Conservation (phyloP, 92 coral and sea anemone genomes). For the Zoanthus solanderi region DNA sequence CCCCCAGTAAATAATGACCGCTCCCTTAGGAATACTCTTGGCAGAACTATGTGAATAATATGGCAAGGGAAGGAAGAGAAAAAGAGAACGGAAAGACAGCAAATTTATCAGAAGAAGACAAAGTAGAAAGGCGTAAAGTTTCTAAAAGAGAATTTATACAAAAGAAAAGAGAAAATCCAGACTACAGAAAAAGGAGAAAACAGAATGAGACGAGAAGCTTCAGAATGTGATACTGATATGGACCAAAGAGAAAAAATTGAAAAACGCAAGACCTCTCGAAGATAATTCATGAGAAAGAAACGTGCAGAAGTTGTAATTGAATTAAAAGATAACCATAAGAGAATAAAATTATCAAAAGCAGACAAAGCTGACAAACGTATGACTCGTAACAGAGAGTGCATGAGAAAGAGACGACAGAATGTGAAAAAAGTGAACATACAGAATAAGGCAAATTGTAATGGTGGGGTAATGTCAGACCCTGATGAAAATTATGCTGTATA, state of each 20-base stretch:
- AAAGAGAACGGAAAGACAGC: neutral
- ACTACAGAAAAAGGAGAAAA: slow-evolving; percentile 29
- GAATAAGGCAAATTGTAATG: slow-evolving; percentile 19
- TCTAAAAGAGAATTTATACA: slow-evolving; percentile 33
- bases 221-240: too few relatives aligned
- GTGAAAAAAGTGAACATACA: slow-evolving; percentile 29
- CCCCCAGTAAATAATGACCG: too few relatives aligned
- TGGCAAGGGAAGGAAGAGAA: slow-evolving; percentile 59
- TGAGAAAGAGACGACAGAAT: neutral
- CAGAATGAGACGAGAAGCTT: neutral
- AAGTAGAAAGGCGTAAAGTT: neutral
- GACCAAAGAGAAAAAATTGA: neutral
- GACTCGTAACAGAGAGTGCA: slow-evolving; percentile 15
- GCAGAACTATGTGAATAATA: slow-evolving; percentile 56
- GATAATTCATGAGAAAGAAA: slow-evolving; percentile 31
- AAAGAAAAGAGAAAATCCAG: slow-evolving; percentile 49
- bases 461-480: slow-evolving; percentile 11
- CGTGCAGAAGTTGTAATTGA: too few relatives aligned
- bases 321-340: neutral
- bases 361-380: slow-evolving; percentile 6
- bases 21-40: slow-evolving; percentile 60
- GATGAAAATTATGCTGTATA: neutral
- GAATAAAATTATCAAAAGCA: slow-evolving; percentile 5
- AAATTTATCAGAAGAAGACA: slow-evolving; percentile 6
- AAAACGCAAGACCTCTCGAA: slow-evolving; percentile 13